Conservation (phyloP, 1,140 invertebrate species). For the Leptopilina clavipes region DNA sequence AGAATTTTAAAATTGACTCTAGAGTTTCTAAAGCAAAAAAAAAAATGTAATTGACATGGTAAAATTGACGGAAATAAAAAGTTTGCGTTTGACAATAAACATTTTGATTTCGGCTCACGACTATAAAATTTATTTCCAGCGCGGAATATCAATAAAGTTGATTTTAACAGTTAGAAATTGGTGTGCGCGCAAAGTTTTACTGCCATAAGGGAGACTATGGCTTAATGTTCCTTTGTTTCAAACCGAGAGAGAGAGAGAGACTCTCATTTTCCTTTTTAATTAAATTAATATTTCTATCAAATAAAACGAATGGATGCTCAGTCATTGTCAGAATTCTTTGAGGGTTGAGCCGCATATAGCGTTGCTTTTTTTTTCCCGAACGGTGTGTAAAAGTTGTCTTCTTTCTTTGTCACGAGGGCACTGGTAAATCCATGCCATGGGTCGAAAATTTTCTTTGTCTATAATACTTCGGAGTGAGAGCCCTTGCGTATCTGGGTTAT, state of each 20-base stretch:
- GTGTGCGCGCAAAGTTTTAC: background rate
- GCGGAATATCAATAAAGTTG: too few species aligned
- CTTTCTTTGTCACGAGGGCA: conserved; percentile 44
- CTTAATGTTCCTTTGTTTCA: conserved; percentile 9
- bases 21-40: too few species aligned
- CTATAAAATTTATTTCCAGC: too few species aligned
- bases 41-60: too few species aligned
- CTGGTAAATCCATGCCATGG: conserved; percentile 47
- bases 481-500: conserved; percentile 40
- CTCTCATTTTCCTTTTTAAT: conserved; percentile 6
- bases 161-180: too few species aligned
- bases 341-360: background rate
- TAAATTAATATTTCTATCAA: conserved; percentile 29
- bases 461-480: conserved; percentile 42
- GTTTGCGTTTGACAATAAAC: too few species aligned
- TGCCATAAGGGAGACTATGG: background rate
- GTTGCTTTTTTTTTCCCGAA: background rate
- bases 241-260: background rate
- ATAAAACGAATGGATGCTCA: conserved; percentile 17
- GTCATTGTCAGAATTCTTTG: conserved; percentile 31
- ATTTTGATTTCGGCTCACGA: too few species aligned
- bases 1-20: too few species aligned
- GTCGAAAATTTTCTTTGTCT: conserved; percentile 53
- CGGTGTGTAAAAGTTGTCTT: background rate
- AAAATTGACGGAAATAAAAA: too few species aligned